Evolutionary conservation across 1,140 invertebrate species (phyloP), one percentile per base, ranked within the genome.

Genomic region (Drosophila fuyamai): DNA sequence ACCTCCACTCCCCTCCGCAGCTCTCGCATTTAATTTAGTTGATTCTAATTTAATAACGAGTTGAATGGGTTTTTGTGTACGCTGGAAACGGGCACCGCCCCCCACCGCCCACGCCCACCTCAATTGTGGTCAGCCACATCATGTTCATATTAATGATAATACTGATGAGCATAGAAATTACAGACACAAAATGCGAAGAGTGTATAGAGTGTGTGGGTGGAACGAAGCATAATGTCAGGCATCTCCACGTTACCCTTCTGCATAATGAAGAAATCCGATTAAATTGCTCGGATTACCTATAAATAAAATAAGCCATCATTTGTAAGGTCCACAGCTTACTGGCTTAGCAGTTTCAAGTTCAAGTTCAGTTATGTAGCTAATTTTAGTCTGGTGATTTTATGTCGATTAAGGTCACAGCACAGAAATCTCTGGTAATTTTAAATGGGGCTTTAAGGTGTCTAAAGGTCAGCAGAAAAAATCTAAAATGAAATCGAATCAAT

Each of bases 1-100:
- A 32, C 7, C 41, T 43, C 23, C 43, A 62, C 44, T 35, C 60
- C 46, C 40, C 32, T 48, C 50, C 29, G 27, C 44, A 67, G 32
- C 44, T 40, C 74, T 74, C 67, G 66, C 68, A 85, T 75, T 79
- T 79, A 71, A 86, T 83, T 83, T 62, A 72, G 66, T 83, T 76
- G 65, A 76, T 73, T 86, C 83, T 86, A 86, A 86, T 86, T 86
- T 86, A 86, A 86, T 86, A 86, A 88, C 70, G 59, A 83, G 76
- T 38, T 59, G 67, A 71, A 71, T 63, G 56, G 63, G 62, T 67
- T 82, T 66, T 54, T 57, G n/a, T 62, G 60, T 55, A 36, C 27
- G 9, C 16, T 35, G 23, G 6, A 8, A n/a, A 13, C 6, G 2
- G 46, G 2, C 44, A 23, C 5, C 10, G 4, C 43, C 29, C 29